Evolutionary conservation across 1,140 invertebrate genomes (phyloP).

Genomic region (Nylanderia fulva): DNA sequence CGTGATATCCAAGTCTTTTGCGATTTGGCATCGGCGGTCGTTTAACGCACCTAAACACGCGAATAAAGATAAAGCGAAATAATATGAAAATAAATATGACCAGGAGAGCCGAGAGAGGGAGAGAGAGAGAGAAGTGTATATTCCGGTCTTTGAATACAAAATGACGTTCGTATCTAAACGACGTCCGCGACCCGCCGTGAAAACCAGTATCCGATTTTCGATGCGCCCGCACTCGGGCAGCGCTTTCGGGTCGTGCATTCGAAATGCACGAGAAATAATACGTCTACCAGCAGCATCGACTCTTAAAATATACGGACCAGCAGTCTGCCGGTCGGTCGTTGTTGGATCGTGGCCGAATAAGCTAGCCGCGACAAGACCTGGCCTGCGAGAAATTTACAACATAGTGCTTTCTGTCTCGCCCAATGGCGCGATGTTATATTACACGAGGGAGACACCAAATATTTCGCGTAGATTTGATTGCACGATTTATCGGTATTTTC

Average conservation of each 20-base stretch:
- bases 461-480: neutral
- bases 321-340: constrained; percentile 32
- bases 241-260: constrained; percentile 63
- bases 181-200: constrained; percentile 38
- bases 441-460: neutral
- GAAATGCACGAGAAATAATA: constrained; percentile 69
- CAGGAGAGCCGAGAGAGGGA: constrained; percentile 45
- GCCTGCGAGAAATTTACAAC: constrained; percentile 63
- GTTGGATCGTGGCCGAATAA: constrained; percentile 68
- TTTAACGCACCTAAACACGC: constrained; percentile 65
- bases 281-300: constrained; percentile 68
- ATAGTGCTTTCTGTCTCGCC: neutral
- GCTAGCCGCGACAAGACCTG: constrained; percentile 52
- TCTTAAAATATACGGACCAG: constrained; percentile 67
- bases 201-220: constrained; percentile 71
- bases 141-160: constrained; percentile 68
- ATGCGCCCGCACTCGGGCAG: constrained; percentile 59
- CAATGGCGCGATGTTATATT: neutral
- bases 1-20: constrained; percentile 5
- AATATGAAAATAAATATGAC: constrained; percentile 68
- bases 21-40: constrained; percentile 43
- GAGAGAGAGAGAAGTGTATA: constrained; percentile 50
- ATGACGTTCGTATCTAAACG: constrained; percentile 71
- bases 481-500: neutral
- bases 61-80: constrained; percentile 68